A percentile compares a stretch with the other conserved stretches of the same genome.
Conservation (phyloP, 2,113 vertebrate genomes). For the Heptranchias perlo region DNA sequence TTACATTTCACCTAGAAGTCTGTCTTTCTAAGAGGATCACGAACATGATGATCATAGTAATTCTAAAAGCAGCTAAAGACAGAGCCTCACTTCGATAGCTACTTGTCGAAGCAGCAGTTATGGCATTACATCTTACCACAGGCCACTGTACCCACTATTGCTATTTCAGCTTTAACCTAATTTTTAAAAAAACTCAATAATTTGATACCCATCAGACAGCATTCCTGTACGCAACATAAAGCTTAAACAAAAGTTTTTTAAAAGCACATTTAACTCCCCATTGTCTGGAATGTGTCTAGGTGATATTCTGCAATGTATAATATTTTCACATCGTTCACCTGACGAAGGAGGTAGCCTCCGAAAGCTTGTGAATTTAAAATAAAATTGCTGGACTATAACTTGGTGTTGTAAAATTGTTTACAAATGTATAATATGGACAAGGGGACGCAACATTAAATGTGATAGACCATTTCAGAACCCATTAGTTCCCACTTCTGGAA, state of each 20-base stretch:
- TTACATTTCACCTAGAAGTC: not conserved
- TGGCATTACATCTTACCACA: too few species aligned
- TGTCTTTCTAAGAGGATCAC: not conserved
- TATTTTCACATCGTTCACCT: too few species aligned
- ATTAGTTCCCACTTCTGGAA: not conserved
- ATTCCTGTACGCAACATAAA: not conserved
- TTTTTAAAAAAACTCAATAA: not conserved
- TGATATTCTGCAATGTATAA: not conserved
- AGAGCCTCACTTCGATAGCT: not conserved
- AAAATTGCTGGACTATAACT: too few species aligned
- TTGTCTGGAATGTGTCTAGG: not conserved
- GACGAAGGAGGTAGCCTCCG: too few species aligned
- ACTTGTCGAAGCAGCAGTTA: not conserved
- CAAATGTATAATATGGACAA: not conserved
- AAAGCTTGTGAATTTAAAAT: too few species aligned
- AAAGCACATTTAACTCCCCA: not conserved
- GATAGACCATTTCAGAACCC: not conserved
- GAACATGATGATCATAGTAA: not conserved
- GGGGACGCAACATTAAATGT: not conserved
- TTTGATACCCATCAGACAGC: not conserved
- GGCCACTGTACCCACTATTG: not conserved
- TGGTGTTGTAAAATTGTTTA: too few species aligned
- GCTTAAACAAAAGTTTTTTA: not conserved
- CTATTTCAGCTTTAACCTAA: not conserved
- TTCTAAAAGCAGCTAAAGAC: not conserved